Evolutionary conservation across 2,113 vertebrate species (phyloP).

Genomic region (Crotalus tigris): DNA sequence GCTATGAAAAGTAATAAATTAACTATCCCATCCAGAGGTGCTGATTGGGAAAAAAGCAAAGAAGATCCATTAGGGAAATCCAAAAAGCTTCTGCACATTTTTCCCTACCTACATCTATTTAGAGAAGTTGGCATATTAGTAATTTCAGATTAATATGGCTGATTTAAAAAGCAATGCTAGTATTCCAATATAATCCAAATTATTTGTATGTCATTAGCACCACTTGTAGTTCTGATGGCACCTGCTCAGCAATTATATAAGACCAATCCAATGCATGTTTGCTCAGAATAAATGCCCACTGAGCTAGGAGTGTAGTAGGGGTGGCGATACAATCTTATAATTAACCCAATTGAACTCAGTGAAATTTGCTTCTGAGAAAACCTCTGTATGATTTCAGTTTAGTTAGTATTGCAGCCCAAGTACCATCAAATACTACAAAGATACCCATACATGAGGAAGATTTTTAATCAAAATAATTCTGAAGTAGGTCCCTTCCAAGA

Average conservation of each 20-base stretch:
- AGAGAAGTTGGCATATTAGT: not conserved
- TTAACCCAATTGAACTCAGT: not conserved
- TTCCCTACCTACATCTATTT: not conserved
- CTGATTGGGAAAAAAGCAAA: not conserved
- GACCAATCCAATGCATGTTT: not conserved
- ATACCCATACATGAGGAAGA: not conserved
- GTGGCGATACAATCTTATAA: not conserved
- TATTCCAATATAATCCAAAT: not conserved
- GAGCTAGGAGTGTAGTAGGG: not conserved
- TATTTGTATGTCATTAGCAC: not conserved
- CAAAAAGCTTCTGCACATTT: not conserved
- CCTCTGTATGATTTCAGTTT: not conserved
- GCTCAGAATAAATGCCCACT: not conserved
- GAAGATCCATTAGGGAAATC: not conserved
- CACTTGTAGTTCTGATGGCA: not conserved
- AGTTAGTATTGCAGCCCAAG: not conserved
- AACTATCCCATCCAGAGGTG: not conserved
- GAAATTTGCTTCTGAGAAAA: not conserved
- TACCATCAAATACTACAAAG: not conserved
- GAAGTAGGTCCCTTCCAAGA: not conserved
- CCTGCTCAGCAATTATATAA: not conserved
- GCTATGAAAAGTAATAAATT: not conserved
- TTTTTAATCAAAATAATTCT: not conserved
- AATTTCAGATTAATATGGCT: not conserved
- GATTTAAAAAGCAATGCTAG: not conserved